Evolutionary conservation across 2,113 vertebrate species (phyloP).

Genomic region (Trinectes maculatus): DNA sequence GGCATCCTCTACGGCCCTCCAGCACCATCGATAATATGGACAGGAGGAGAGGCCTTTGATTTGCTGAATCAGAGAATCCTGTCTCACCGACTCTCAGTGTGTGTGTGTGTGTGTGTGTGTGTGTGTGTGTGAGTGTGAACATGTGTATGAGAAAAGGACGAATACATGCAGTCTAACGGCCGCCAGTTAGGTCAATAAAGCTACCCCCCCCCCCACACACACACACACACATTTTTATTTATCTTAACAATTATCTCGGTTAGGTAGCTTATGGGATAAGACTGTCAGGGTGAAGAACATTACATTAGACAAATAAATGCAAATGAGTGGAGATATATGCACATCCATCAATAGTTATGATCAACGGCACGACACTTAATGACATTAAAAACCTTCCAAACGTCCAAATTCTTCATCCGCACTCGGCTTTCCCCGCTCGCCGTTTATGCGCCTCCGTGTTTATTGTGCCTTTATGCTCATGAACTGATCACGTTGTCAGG

Average conservation of each 20-base stretch:
- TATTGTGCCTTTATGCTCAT: slow-evolving; percentile 25
- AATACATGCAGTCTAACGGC: slow-evolving; percentile 43
- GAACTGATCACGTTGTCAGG: slow-evolving; percentile 13
- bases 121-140: slow-evolving; percentile 55
- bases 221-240: no score
- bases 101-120: slow-evolving; percentile 51
- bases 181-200: slow-evolving; percentile 16
- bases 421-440: background rate
- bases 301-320: background rate
- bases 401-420: background rate
- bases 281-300: no score
- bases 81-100: slow-evolving; percentile 55
- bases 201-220: no score
- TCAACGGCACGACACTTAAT: background rate
- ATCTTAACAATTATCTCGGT: no score
- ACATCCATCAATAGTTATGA: slow-evolving; percentile 1
- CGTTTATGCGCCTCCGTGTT: background rate
- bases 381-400: slow-evolving; percentile 9
- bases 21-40: slow-evolving; percentile 76
- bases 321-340: background rate
- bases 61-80: slow-evolving; percentile 82
- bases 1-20: slow-evolving; percentile 62
- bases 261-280: no score
- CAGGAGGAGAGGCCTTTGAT: slow-evolving; percentile 74
- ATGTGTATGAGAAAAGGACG: slow-evolving; percentile 61